Base-by-base conservation (phyloP, 2,888 invertebrate species). In the Caenorhabditis afra region DNA sequence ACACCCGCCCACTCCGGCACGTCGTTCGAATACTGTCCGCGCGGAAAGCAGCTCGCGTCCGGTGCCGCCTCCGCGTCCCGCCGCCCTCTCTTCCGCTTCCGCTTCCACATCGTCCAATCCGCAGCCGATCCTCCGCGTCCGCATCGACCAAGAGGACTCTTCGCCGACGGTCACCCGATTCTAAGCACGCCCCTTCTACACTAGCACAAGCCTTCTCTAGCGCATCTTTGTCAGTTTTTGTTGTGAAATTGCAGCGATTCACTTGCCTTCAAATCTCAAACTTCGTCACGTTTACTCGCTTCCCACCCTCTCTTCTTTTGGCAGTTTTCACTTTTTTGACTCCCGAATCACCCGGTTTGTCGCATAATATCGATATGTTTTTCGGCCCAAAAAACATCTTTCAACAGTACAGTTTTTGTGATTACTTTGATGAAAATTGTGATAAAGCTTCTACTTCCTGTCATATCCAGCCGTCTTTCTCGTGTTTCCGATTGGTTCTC, bases 41-140 rank as follows among this genome's bases (percentile, higher is more conserved):
- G n/a, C 37, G 8, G 70, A 68, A n/a, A 53, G 59, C 47, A 5
- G 4, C 7, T 5, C 29, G 29, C 59, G 76, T 1, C 77, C 77
- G 3, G 58, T 65, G 11, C 70, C 70, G 10, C 77, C 77, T 12
- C 77, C 77, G 11, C 77, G 77, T 16, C 77, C 77, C 16, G 41
- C 39, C 14, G 59, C 50, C 3, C 62, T 49, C 47, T 23, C 57
- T 20, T 20, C 35, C 18, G 45, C 53, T 16, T 49, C 52, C 20
- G n/a, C 22, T n/a, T n/a, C n/a, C n/a, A n/a, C n/a, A n/a, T n/a
- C n/a, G 29, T 29, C 29, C 8, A 29, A 45, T 22, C 44, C 59
- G 14, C 22, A 53, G 22, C 29, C 49, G 16, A 67, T 50, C 14
- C 39, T 50, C 45, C 57, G 50, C n/a, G 67, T 58, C 39, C 58